Evolutionary conservation across 2,888 invertebrate genomes (phyloP).

Genomic region (Stenurella melanura): DNA sequence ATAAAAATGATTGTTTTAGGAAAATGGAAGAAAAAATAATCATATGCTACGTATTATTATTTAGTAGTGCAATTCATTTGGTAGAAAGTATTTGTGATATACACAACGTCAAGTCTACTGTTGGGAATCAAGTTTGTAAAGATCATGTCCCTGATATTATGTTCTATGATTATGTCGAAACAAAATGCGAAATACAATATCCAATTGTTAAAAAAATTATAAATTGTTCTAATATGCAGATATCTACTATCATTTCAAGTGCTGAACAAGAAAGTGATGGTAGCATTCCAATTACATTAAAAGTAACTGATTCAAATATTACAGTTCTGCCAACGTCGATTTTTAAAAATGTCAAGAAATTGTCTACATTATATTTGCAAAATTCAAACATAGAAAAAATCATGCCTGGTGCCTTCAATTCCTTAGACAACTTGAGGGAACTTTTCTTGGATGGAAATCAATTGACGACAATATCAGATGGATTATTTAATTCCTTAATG

Average conservation of each 20-base stretch:
- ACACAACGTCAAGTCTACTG: neutral
- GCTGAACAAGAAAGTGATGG: neutral
- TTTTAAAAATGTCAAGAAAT: neutral
- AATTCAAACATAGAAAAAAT: slow-evolving; percentile 1
- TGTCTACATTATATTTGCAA: slow-evolving; percentile 8
- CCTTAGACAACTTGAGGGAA: slow-evolving; percentile 14
- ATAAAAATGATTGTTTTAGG: neutral
- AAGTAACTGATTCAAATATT: neutral
- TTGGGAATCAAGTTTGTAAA: neutral
- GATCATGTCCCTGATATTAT: too few relatives aligned
- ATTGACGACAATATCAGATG: slow-evolving; percentile 23
- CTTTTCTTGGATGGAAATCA: slow-evolving; percentile 25
- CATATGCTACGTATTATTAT: neutral
- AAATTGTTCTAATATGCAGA: neutral
- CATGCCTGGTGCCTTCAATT: slow-evolving; percentile 41
- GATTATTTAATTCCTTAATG: slow-evolving; percentile 39
- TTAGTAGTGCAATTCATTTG: neutral
- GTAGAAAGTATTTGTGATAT: neutral
- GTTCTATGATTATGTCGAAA: too few relatives aligned
- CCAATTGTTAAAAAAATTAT: neutral
- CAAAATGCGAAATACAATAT: neutral
- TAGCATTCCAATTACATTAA: neutral
- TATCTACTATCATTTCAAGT: neutral
- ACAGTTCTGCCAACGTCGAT: slow-evolving; percentile 10
- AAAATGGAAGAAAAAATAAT: neutral